Conservation (phyloP, 2,797 vertebrate genomes). For the Sphenopsis melanotis region DNA sequence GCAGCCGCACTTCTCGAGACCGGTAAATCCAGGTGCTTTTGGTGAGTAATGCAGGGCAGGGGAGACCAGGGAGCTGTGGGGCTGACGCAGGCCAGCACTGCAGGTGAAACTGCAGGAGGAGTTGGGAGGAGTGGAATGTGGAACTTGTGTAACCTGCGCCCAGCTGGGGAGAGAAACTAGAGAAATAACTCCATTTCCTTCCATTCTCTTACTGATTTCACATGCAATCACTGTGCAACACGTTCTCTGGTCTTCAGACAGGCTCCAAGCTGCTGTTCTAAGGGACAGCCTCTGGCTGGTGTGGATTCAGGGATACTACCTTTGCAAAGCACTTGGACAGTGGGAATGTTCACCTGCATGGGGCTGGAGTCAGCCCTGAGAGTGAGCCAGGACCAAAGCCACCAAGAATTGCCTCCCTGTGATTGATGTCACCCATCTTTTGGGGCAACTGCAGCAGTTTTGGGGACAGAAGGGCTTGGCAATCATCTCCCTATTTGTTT, state of each 20-base stretch:
- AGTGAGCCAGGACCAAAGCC: neutral
- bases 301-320: neutral
- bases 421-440: neutral
- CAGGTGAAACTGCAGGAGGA: slow-evolving; percentile 32
- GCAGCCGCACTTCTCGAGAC: slow-evolving; percentile 76
- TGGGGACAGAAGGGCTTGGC: neutral
- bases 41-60: slow-evolving; percentile 75
- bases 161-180: neutral
- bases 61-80: neutral
- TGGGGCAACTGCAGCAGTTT: neutral
- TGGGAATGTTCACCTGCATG: neutral
- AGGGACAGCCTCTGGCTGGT: neutral
- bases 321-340: neutral
- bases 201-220: neutral
- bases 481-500: neutral
- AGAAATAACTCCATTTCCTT: slow-evolving; percentile 17
- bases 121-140: neutral
- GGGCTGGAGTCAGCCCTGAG: neutral
- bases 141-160: slow-evolving; percentile 30
- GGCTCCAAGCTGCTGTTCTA: neutral
- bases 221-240: neutral
- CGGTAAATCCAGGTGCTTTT: slow-evolving; percentile 70
- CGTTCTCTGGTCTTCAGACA: neutral
- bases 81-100: slow-evolving; percentile 18
- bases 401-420: neutral